Evolutionary conservation across 2,797 vertebrate species (phyloP).

Genomic region (Nasua narica): DNA sequence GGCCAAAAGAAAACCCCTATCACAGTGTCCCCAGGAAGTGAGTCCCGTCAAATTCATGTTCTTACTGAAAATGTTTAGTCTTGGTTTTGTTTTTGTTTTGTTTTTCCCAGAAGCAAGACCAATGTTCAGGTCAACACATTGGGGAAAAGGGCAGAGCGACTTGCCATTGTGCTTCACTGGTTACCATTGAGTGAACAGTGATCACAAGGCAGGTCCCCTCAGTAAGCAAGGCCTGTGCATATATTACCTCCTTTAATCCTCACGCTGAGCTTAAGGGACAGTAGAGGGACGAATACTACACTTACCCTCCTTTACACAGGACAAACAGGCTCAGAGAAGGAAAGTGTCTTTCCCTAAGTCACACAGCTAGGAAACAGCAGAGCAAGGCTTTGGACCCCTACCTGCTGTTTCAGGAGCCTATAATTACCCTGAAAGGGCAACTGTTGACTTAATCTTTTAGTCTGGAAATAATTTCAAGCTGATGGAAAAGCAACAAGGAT

Average conservation of each 20-base stretch:
- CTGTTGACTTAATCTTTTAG: background rate
- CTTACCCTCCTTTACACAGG: background rate
- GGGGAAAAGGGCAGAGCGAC: background rate
- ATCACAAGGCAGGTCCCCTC: background rate
- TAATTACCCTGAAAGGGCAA: background rate
- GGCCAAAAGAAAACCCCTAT: background rate
- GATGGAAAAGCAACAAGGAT: background rate
- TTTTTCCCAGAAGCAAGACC: background rate
- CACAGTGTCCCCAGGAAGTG: background rate
- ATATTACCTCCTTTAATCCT: background rate
- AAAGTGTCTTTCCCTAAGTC: background rate
- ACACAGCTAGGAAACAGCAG: background rate
- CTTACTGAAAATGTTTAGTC: background rate
- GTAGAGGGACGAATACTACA: background rate
- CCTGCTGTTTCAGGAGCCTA: background rate
- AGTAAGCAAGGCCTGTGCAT: background rate
- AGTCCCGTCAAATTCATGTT: background rate
- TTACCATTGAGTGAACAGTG: background rate
- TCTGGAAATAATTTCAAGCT: background rate
- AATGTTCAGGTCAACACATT: background rate
- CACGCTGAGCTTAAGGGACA: background rate
- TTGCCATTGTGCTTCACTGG: background rate
- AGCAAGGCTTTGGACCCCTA: background rate
- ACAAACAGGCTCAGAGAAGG: background rate
- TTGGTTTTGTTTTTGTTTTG: background rate